These are phyloP conservation scores for Typhlichthys subterraneus DNA, from an alignment of 2,797 vertebrate species.

Conservation along the genomic window DNA sequence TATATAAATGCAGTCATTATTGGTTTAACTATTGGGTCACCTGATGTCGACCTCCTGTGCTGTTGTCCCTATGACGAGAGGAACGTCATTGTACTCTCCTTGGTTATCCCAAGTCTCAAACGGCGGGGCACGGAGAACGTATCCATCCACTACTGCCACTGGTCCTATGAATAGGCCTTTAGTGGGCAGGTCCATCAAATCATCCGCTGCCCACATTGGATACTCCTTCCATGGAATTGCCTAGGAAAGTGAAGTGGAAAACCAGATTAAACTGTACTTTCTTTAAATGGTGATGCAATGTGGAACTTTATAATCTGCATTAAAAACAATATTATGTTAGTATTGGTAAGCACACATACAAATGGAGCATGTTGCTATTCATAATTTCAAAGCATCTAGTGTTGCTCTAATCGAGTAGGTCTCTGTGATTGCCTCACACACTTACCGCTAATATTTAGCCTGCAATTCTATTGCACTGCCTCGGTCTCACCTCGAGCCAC, in stretches of 20 bases:
- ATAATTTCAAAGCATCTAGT: no score
- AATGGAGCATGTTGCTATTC: no score
- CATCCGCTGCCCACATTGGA: slow-evolving; percentile 71
- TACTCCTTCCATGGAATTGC: slow-evolving; percentile 77
- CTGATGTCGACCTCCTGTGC: slow-evolving; percentile 77
- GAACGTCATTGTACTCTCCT: slow-evolving; percentile 67
- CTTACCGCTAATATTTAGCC: no score
- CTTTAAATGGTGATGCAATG: background rate
- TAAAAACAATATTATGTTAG: background rate
- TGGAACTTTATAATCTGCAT: background rate
- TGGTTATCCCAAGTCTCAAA: slow-evolving; percentile 72
- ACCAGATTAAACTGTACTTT: background rate
- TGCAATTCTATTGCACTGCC: no score
- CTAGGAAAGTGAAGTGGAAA: slow-evolving; percentile 35
- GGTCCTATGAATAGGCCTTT: slow-evolving; percentile 60
- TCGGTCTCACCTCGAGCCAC: no score
- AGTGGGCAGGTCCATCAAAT: slow-evolving; percentile 65
- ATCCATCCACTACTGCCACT: slow-evolving; percentile 74
- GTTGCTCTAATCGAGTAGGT: no score
- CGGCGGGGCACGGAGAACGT: slow-evolving; percentile 69
- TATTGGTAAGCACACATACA: background rate
- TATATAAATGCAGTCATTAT: no score
- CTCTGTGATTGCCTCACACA: no score
- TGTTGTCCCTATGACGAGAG: slow-evolving; percentile 75
- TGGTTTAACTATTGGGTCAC: slow-evolving; percentile 44